A percentile compares a stretch with the other conserved stretches of the same genome.
Conservation (phyloP, 2,888 invertebrate species). For the Eupithecia inturbata region DNA sequence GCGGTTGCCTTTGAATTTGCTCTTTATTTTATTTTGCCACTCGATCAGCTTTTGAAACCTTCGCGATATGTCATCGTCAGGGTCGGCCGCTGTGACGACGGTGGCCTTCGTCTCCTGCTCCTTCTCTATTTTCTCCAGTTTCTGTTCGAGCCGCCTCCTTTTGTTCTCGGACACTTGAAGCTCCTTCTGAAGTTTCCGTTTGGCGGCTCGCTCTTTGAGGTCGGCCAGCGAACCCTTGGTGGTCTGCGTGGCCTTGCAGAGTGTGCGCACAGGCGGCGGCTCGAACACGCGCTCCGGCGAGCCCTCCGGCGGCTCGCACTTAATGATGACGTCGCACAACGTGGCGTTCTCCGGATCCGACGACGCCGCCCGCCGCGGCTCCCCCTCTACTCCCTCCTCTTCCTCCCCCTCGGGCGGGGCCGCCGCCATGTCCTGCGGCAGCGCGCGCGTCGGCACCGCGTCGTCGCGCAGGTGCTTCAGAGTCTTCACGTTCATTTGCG, state of each 20-base stretch:
- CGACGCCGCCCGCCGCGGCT: neutral
- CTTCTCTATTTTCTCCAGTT: conserved; percentile 29
- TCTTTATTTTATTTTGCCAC: conserved; percentile 45
- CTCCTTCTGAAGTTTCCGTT: conserved; percentile 28
- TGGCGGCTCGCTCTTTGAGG: conserved; percentile 18
- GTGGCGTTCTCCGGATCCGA: conserved; percentile 5
- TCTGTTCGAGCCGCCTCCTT: conserved; percentile 24
- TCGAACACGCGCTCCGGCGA: conserved; percentile 21
- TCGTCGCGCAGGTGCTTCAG: conserved; percentile 28
- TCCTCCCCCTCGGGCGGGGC: neutral
- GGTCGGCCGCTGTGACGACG: conserved; percentile 16
- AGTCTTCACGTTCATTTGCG: conserved; percentile 30
- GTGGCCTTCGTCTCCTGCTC: conserved; percentile 15
- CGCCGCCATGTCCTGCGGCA: neutral
- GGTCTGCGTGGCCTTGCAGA: conserved; percentile 28
- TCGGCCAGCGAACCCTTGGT: conserved; percentile 18
- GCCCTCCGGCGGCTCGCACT: conserved; percentile 26
- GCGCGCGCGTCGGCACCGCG: conserved; percentile 20
- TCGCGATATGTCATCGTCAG: conserved; percentile 38
- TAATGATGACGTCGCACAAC: conserved; percentile 29
- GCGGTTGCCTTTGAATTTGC: conserved; percentile 42
- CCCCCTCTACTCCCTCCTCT: neutral
- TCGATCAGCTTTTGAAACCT: conserved; percentile 43
- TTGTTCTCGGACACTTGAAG: conserved; percentile 29
- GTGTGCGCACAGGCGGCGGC: conserved; percentile 13